These are phyloP conservation scores for Onchidella celtica DNA, from an alignment of 2,888 invertebrate genomes.

Conservation along the genomic window DNA sequence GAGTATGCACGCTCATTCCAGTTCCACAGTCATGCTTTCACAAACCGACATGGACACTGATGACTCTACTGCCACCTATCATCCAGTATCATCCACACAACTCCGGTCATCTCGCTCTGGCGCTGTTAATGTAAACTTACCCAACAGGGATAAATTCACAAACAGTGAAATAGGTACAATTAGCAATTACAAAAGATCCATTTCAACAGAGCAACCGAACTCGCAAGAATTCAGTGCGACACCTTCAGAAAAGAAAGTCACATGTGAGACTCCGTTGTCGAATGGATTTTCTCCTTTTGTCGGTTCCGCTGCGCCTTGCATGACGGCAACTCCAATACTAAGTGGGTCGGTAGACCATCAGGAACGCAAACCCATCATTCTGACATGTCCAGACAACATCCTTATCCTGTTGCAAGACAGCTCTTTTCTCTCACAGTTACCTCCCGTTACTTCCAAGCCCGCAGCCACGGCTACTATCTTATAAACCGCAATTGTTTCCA, in stretches of 20 bases:
- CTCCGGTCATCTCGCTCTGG: background rate
- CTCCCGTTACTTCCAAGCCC: too few species aligned
- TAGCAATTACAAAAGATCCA: background rate
- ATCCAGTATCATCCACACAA: background rate
- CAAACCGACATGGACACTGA: background rate
- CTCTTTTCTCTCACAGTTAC: background rate
- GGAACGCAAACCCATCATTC: background rate
- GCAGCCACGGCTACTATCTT: too few species aligned
- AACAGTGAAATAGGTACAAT: background rate
- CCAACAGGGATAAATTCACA: background rate
- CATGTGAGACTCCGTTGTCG: background rate
- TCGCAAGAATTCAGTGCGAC: too few species aligned
- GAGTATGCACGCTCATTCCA: background rate
- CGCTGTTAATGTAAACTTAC: too few species aligned
- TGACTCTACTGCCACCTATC: background rate
- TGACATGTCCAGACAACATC: constrained; percentile 15
- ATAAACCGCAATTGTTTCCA: too few species aligned
- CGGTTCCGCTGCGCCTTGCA: background rate
- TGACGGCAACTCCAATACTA: background rate
- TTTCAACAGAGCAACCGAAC: background rate
- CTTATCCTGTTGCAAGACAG: background rate
- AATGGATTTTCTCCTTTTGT: background rate
- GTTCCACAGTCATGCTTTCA: background rate
- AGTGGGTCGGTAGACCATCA: too few species aligned
- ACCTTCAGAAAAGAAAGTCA: background rate